Conservation (phyloP, 2,797 vertebrate genomes). For the Stomatorhinus walkeri region DNA sequence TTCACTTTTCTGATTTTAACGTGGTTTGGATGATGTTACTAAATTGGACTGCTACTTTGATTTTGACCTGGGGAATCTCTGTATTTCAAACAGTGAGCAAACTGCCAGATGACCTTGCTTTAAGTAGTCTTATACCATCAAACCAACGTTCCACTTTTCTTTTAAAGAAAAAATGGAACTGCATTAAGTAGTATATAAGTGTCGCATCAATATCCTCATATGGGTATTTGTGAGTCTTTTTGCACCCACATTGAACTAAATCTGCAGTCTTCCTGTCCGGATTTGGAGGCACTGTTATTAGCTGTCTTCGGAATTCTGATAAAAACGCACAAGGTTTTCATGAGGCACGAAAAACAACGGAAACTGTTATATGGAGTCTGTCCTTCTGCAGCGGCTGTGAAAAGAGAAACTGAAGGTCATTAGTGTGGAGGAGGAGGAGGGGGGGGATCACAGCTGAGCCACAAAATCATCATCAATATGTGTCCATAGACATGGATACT, state of each 20-base stretch:
- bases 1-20: neutral
- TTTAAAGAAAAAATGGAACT: neutral
- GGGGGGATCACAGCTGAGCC: slow-evolving; percentile 60
- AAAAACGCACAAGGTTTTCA: slow-evolving; percentile 51
- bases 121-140: neutral
- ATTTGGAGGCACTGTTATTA: slow-evolving; percentile 45
- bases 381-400: slow-evolving; percentile 62
- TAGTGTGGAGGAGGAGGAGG: slow-evolving; percentile 64
- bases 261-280: slow-evolving; percentile 50
- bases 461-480: slow-evolving; percentile 65
- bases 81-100: neutral
- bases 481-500: slow-evolving; percentile 75
- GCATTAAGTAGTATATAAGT: neutral
- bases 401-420: slow-evolving; percentile 65
- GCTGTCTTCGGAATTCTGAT: slow-evolving; percentile 49
- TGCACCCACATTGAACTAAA: slow-evolving; percentile 1
- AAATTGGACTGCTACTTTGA: neutral
- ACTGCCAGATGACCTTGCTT: neutral
- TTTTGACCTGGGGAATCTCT: neutral
- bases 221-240: neutral
- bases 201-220: neutral
- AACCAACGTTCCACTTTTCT: neutral
- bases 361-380: slow-evolving; percentile 56
- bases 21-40: neutral
- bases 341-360: slow-evolving; percentile 55